Evolutionary conservation across 2,797 vertebrate species (phyloP).

Genomic region (Falco berigora): DNA sequence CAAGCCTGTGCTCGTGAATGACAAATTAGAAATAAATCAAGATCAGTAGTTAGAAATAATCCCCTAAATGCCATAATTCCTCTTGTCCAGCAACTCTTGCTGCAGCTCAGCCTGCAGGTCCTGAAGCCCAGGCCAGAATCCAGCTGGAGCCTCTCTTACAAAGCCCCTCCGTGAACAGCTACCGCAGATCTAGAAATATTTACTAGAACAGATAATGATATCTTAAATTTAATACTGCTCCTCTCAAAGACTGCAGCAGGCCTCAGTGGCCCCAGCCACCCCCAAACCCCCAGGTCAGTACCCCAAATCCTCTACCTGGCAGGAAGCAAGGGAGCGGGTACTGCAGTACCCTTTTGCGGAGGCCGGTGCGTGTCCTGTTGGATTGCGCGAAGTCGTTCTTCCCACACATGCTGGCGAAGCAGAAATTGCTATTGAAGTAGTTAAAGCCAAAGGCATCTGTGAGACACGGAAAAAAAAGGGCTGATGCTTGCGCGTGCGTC

Average conservation of each 20-base stretch:
- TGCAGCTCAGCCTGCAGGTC: neutral
- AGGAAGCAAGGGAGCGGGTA: neutral
- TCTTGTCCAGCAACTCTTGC: neutral
- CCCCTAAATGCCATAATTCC: neutral
- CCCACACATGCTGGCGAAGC: constrained; percentile 33
- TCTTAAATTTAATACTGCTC: neutral
- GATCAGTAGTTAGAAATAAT: neutral
- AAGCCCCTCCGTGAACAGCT: neutral
- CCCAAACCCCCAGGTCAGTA: neutral
- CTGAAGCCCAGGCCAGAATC: neutral
- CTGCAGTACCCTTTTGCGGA: neutral
- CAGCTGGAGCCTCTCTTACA: neutral
- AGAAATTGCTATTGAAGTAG: constrained; percentile 33
- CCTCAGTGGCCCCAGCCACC: neutral
- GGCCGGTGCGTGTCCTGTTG: rapidly evolving
- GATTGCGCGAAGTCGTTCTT: neutral
- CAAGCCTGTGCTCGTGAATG: neutral
- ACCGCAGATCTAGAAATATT: neutral
- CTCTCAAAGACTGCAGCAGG: neutral
- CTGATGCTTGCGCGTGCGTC: neutral
- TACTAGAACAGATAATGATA: neutral
- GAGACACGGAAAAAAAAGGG: neutral
- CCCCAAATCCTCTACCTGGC: constrained; percentile 23
- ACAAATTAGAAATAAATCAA: neutral
- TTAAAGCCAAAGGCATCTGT: constrained; percentile 55